A percentile compares a stretch with the other conserved stretches of the same genome.
phyloP scores from a whole-genome alignment of 2,888 invertebrate species.

The Xylocampa areola region DNA sequence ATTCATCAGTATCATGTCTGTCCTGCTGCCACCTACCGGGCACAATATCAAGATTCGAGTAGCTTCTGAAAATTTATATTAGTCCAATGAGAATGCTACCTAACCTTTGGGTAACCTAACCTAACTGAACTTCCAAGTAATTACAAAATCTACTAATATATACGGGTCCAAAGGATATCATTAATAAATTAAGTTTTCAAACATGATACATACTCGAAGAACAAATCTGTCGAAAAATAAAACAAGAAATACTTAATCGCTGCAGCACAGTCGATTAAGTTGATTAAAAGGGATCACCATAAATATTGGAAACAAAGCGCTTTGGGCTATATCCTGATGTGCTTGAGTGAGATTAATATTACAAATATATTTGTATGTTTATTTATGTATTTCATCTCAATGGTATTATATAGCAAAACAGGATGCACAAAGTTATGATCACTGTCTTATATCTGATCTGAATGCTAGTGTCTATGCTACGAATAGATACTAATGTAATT shows the following conservation, averaged over 20 bases:
- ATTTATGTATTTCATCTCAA: constrained; percentile 19
- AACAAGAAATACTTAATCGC: constrained; percentile 39
- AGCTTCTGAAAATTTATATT: too few species aligned
- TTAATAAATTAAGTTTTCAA: constrained; percentile 31
- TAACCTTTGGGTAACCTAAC: background rate
- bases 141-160: constrained; percentile 21
- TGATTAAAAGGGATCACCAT: constrained; percentile 55
- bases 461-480: too few species aligned
- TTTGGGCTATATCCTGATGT: constrained; percentile 44
- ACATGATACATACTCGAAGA: constrained; percentile 24
- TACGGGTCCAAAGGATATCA: constrained; percentile 18
- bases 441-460: too few species aligned
- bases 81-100: too few species aligned
- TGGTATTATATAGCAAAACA: too few species aligned
- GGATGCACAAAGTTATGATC: too few species aligned
- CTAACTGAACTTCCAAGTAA: background rate
- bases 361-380: constrained; percentile 26
- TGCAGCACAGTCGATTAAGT: constrained; percentile 57
- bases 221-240: constrained; percentile 32
- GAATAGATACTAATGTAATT: too few species aligned
- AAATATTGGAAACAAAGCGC: constrained; percentile 52
- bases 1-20: too few species aligned
- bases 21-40: too few species aligned
- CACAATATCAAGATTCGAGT: too few species aligned
- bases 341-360: constrained; percentile 43